phyloP scores from a whole-genome alignment of 2,797 vertebrate species.

The Thunnus albacares region DNA sequence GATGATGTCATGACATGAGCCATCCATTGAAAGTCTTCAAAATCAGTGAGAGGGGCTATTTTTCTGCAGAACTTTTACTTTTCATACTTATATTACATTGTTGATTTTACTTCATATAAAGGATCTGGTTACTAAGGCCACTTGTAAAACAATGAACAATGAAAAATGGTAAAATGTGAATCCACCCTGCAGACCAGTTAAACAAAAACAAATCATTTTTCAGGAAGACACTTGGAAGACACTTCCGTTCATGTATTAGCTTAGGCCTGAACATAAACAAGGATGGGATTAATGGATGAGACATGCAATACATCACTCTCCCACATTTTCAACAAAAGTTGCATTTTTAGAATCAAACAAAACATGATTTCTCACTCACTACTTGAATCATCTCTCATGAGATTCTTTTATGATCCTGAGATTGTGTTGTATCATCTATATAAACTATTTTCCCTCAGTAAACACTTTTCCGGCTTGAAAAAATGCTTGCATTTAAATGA shows the following conservation, averaged over 20 bases:
- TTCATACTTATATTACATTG: no score
- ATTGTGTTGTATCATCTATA: background rate
- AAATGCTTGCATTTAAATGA: background rate
- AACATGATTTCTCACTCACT: background rate
- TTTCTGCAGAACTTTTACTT: no score
- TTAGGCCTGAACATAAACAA: background rate
- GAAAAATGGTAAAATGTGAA: background rate
- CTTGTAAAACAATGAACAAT: no score
- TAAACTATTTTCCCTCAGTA: background rate
- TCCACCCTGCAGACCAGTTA: background rate
- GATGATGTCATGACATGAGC: constrained; percentile 30
- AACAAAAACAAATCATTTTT: background rate
- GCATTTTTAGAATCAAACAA: background rate
- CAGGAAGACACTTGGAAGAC: background rate
- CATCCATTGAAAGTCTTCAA: no score
- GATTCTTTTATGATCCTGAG: background rate
- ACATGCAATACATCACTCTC: no score
- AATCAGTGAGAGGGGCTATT: no score
- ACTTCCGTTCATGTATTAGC: background rate
- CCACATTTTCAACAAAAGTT: background rate
- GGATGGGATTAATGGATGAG: background rate
- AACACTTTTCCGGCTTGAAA: background rate
- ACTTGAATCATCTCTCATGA: background rate
- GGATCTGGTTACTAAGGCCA: background rate
- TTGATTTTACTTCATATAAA: background rate